Conservation (phyloP, 2,113 vertebrate species). For the Vombatus ursinus region DNA sequence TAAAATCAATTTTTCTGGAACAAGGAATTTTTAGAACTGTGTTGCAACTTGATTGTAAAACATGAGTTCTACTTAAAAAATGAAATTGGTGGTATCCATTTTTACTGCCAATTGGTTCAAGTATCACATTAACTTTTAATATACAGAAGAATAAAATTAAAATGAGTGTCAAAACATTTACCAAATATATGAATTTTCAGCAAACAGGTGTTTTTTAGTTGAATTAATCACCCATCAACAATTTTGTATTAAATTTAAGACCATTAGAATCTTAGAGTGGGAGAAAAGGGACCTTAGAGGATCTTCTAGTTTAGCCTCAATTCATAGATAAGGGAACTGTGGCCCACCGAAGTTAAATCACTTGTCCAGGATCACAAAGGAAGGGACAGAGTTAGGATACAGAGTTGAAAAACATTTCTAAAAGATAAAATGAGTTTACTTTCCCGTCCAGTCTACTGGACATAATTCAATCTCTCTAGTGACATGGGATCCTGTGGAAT, state of each 20-base stretch:
- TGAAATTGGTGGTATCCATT: neutral
- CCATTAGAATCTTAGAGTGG: neutral
- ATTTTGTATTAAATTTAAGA: conserved; percentile 4
- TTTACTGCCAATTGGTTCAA: neutral
- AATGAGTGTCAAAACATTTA: conserved; percentile 24
- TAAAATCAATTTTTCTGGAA: neutral
- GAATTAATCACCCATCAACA: neutral
- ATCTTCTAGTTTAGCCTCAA: neutral
- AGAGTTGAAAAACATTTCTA: neutral
- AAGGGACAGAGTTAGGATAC: neutral
- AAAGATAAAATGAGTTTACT: neutral
- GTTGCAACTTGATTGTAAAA: conserved; percentile 1
- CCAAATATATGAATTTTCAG: neutral
- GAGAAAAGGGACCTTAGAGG: neutral
- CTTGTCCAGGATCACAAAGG: neutral
- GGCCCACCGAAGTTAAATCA: neutral
- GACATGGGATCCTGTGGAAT: neutral
- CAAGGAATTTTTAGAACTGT: neutral
- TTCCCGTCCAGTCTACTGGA: neutral
- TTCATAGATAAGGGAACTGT: neutral
- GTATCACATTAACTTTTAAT: conserved; percentile 27
- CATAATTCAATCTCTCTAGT: neutral
- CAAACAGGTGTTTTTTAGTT: neutral
- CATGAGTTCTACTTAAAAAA: conserved; percentile 40
- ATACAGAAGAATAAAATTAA: conserved; percentile 32